Evolutionary conservation across 2,113 vertebrate genomes (phyloP).

Genomic region (Cyprinodon tularosa): DNA sequence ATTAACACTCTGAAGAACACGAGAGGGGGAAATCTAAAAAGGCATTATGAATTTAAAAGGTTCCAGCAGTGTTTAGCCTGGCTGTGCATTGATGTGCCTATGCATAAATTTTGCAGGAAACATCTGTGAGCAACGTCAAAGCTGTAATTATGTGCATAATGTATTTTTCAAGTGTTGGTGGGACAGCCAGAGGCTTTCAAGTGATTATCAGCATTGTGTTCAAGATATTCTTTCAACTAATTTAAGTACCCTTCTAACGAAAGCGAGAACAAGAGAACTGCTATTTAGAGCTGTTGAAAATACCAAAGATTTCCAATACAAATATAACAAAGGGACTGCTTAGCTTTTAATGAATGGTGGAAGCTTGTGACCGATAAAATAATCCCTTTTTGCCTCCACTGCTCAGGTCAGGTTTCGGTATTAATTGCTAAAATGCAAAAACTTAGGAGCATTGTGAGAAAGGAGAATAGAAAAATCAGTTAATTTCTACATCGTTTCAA

Average conservation of each 20-base stretch:
- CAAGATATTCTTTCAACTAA: slow-evolving; percentile 20
- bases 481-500: background rate
- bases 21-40: slow-evolving; percentile 10
- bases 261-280: slow-evolving; percentile 2
- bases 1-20: background rate
- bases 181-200: slow-evolving; percentile 28
- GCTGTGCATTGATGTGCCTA: slow-evolving; percentile 19
- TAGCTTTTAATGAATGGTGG: background rate
- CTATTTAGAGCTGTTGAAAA: slow-evolving; percentile 1
- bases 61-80: background rate
- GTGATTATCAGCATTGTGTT: slow-evolving; percentile 12
- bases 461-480: background rate
- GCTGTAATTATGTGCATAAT: slow-evolving; percentile 35
- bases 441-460: too few relatives aligned
- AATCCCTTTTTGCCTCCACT: background rate
- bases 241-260: background rate
- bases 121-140: slow-evolving; percentile 33
- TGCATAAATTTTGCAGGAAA: slow-evolving; percentile 30
- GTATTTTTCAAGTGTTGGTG: slow-evolving; percentile 39
- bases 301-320: slow-evolving; percentile 19
- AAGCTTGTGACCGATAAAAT: background rate
- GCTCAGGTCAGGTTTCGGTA: background rate
- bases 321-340: slow-evolving; percentile 1
- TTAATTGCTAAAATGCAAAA: too few relatives aligned
- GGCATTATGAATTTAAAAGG: slow-evolving; percentile 22